Evolutionary conservation across 2,888 invertebrate genomes (phyloP), one percentile per base, ranked within the genome.

Genomic region (Pristionchus maxplancki): DNA sequence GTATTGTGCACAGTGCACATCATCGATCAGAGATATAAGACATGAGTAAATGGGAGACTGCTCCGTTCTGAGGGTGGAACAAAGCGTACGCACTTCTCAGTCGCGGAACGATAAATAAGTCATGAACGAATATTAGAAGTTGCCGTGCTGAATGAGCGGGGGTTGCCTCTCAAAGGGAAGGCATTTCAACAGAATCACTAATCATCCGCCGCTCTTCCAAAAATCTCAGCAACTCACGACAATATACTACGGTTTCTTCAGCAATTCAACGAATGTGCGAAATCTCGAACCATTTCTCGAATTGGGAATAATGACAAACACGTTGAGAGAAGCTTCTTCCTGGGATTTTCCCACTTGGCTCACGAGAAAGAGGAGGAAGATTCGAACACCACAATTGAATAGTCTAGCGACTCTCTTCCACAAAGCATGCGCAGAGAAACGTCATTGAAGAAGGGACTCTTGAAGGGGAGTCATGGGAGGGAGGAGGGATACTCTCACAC

Each of bases 371-470:
- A 64, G 31, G 64, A 64, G 64, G 31, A 31, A 64, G 28, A 28
- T 58, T 34, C 31, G 64, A 64, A 64, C 64, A 64, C 64, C 58
- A 58, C 58, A 58, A 58, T 64, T 28, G 64, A 64, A 64, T 64
- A 64, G 31, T 64, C 64, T 64, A 64, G 64, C 4, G 31, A 31
- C 11, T 28, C 64, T 58, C 58, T 58, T 58, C n/a, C 6, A 58
- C 58, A 58, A 58, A 58, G 58, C 58, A 58, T 24, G 24, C 20
- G 58, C 64, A 31, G 64, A 31, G 28, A 28, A 28, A 64, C 64
- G 64, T 64, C 64, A 64, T 64, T 28, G 11, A 8, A 62, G 20
- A n/a, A 17, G 28, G 64, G 64, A 58, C 58, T 58, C 58, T 58
- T 58, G 24, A n/a, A 20, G 53, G 20, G 53, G 58, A 58, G 58